Evolutionary conservation across 2,888 invertebrate genomes (phyloP).

Genomic region (Galerucella pusilla): DNA sequence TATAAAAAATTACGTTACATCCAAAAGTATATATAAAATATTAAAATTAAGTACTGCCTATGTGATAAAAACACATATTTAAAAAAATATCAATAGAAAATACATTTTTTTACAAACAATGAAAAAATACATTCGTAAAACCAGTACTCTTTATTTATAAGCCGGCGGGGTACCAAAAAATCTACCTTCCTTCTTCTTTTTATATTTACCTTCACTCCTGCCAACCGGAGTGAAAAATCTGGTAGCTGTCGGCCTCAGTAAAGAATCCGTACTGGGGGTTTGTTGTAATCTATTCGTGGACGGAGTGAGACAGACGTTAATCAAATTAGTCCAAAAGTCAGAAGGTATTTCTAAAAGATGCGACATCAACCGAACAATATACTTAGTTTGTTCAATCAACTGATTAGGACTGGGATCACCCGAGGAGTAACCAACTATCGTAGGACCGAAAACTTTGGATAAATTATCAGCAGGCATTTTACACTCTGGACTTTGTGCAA

Average conservation of each 20-base stretch:
- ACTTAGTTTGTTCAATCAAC: constrained; percentile 80
- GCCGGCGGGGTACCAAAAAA: constrained; percentile 42
- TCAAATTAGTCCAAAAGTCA: constrained; percentile 82
- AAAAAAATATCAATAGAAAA: background rate
- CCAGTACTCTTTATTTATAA: constrained; percentile 16
- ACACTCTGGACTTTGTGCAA: constrained; percentile 81
- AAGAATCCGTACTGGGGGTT: constrained; percentile 61
- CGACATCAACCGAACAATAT: constrained; percentile 65
- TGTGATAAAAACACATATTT: background rate
- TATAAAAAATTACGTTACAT: background rate
- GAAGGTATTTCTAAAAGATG: constrained; percentile 75
- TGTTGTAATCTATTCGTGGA: constrained; percentile 56
- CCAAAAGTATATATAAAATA: background rate
- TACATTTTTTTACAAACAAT: background rate
- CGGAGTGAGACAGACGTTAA: constrained; percentile 65
- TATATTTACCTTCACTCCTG: constrained; percentile 27
- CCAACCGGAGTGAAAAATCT: constrained; percentile 40
- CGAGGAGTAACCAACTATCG: constrained; percentile 89
- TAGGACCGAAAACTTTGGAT: constrained; percentile 93
- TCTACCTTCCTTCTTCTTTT: constrained; percentile 32
- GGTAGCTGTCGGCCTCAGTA: constrained; percentile 37
- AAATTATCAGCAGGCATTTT: constrained; percentile 94
- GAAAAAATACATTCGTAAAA: background rate
- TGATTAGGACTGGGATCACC: constrained; percentile 77
- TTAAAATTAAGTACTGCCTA: too few species aligned